phyloP scores from a whole-genome alignment of 2,888 invertebrate genomes.

The Pherbina coryleti region DNA sequence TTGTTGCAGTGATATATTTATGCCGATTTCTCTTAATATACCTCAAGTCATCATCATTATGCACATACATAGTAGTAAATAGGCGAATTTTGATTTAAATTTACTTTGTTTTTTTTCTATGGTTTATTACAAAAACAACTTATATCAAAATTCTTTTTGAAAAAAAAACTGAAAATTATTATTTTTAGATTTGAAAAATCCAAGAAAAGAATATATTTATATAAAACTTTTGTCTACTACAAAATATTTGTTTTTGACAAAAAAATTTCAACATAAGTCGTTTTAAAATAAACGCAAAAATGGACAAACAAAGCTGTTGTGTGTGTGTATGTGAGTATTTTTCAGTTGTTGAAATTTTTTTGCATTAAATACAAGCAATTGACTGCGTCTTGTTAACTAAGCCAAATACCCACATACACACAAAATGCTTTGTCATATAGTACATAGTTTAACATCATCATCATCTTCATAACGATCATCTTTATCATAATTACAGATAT shows the following conservation, averaged over 20 bases:
- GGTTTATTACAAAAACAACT: neutral
- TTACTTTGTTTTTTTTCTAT: neutral
- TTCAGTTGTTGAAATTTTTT: slow-evolving; percentile 12
- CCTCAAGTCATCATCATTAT: slow-evolving; percentile 4
- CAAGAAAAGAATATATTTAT: too few species aligned
- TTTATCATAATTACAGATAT: neutral
- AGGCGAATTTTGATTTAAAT: slow-evolving; percentile 23
- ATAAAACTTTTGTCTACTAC: too few species aligned
- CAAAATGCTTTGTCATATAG: neutral
- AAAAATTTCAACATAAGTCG: too few species aligned
- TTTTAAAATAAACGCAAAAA: too few species aligned
- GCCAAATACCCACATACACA: neutral
- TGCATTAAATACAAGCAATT: slow-evolving; percentile 20
- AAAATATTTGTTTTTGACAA: too few species aligned
- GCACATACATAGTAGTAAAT: slow-evolving; percentile 10
- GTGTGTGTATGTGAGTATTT: neutral
- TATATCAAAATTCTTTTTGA: too few species aligned
- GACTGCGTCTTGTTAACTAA: slow-evolving; percentile 14
- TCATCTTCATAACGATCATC: neutral
- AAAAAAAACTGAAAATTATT: too few species aligned
- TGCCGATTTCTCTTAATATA: neutral
- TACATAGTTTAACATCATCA: neutral
- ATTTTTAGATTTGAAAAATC: too few species aligned
- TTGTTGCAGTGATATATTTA: slow-evolving; percentile 20
- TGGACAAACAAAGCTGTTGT: neutral